phyloP scores from a whole-genome alignment of 2,888 invertebrate genomes.

The Stenurella melanura region DNA sequence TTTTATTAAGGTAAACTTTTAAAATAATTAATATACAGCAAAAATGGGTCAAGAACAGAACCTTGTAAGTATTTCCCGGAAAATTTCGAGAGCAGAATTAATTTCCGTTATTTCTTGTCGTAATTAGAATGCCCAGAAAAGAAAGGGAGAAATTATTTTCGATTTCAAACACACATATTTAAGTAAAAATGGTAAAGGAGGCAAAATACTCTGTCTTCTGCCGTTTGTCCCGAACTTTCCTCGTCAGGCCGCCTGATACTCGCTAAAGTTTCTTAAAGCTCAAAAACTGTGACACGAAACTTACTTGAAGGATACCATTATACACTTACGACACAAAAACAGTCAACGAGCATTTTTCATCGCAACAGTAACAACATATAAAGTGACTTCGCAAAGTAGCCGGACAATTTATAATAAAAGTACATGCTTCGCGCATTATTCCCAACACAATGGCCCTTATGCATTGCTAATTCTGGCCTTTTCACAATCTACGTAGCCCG shows the following conservation, averaged over 20 bases:
- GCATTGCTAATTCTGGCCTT: slow-evolving; percentile 52
- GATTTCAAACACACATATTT: too few relatives aligned
- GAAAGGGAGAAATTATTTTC: too few relatives aligned
- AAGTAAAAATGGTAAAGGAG: too few relatives aligned
- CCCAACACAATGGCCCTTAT: slow-evolving; percentile 50
- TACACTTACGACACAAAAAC: background rate
- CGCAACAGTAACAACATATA: slow-evolving; percentile 50
- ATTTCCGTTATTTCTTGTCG: too few relatives aligned
- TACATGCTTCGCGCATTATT: slow-evolving; percentile 58
- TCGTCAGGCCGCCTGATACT: background rate
- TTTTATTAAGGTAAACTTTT: too few relatives aligned
- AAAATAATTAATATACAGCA: too few relatives aligned
- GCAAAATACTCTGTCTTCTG: background rate
- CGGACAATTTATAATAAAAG: slow-evolving; percentile 55
- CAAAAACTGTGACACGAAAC: background rate
- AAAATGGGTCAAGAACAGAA: too few relatives aligned
- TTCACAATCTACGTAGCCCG: background rate
- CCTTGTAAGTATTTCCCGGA: too few relatives aligned
- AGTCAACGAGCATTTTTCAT: slow-evolving; percentile 54
- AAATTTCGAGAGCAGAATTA: too few relatives aligned
- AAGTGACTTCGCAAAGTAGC: slow-evolving; percentile 51
- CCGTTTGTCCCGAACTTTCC: background rate
- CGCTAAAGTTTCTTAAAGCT: background rate
- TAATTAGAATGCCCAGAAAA: too few relatives aligned
- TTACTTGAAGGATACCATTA: slow-evolving; percentile 7